Base-by-base conservation (phyloP, 2,888 invertebrate genomes). In the Clunio marinus region DNA sequence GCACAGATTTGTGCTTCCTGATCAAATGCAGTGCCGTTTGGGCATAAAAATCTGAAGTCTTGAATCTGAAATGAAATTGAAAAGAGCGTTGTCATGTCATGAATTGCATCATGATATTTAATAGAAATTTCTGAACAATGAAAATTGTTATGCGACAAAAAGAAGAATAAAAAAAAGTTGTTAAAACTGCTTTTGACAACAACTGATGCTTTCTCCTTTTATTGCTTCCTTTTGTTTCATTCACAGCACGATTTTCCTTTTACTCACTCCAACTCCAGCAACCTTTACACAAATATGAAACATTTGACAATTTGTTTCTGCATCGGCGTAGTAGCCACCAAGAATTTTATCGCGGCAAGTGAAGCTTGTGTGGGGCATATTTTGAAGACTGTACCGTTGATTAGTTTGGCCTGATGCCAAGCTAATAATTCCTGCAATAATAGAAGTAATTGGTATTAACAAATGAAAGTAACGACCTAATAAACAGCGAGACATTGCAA, bases 1-100 rank as follows among this genome's bases (percentile, higher is more conserved):
- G 93, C 93, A 77, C 93, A 94, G 24, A 93, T 93, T 80, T 93
- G 91, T 69, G 91, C 91, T 77, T 93, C 92, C 77, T 93, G 93
- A 79, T 94, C 93, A 80, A 94, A 94, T 72, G 92, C 86, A 1
- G 93, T 93, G 72, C 90, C 89, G 73, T 93, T 93, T 37, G 93
- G 93, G 75, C 93, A 93, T 76, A 92, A 84, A 81, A 93, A 93
- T 75, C 91, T 86, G 83, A 87, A 91, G 80, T 90, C 89, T 77
- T 89, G 84, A 70, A 89, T 80, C 86, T 86, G 74, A 46, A 51
- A 51, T 51, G 17, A 17, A 51, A 20, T 51, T 51, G 51, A 51
- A 22, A 51, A 51, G 51, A 51, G 51, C 51, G 51, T 51, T 20
- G 22, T n/a, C n/a, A n/a, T n/a, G n/a, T n/a, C n/a, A n/a, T n/a